Percentiles rank a stretch among this genome's conserved stretches.
phyloP scores from a whole-genome alignment of 2,888 invertebrate genomes.

The Lasioglossum calceatum region DNA sequence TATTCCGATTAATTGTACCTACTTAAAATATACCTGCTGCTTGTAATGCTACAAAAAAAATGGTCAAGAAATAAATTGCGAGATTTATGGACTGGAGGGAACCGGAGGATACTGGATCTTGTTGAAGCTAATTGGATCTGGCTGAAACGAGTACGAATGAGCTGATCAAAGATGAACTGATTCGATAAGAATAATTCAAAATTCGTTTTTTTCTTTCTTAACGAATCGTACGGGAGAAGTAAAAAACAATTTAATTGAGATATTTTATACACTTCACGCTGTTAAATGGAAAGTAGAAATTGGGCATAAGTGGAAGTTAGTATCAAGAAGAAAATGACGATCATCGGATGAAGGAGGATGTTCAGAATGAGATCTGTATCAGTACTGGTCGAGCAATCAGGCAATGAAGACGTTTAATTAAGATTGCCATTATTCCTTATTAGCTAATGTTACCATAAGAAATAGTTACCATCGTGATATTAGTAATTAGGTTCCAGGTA shows the following conservation, averaged over 20 bases:
- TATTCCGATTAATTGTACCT: not conserved
- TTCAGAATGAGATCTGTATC: not conserved
- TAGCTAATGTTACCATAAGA: not conserved
- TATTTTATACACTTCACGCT: not conserved
- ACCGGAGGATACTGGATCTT: not conserved
- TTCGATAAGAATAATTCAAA: not conserved
- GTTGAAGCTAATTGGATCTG: constrained; percentile 7
- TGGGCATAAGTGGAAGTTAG: not conserved
- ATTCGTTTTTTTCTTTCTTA: not conserved
- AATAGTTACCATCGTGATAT: not conserved
- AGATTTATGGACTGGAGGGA: not conserved
- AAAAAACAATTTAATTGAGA: not conserved
- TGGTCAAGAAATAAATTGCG: not conserved
- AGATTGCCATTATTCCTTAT: constrained; percentile 16
- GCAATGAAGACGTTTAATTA: constrained; percentile 7
- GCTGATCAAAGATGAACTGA: not conserved
- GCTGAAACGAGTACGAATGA: not conserved
- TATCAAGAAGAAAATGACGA: not conserved
- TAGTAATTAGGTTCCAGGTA: not conserved
- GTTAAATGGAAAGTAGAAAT: not conserved
- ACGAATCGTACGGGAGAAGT: not conserved
- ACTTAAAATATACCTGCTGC: not conserved
- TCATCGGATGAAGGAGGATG: not conserved
- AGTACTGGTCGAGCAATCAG: not conserved
- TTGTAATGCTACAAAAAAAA: not conserved